Base-by-base conservation (phyloP, 2,797 vertebrate genomes). In the Phylloscopus collybita region DNA sequence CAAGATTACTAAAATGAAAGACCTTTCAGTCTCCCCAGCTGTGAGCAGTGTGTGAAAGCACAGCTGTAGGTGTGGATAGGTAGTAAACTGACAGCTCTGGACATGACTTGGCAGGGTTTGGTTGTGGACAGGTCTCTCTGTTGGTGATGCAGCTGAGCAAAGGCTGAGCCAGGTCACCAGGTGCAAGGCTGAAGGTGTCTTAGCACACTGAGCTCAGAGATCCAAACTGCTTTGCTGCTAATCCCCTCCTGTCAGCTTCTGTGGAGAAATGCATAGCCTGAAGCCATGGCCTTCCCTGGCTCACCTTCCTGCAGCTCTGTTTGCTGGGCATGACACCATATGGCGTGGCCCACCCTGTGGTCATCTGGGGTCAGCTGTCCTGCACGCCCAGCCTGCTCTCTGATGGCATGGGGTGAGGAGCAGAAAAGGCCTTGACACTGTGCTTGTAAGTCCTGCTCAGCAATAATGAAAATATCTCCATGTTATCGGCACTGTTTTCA, bases 191-290 rank as follows among this genome's bases (percentile, higher is more conserved):
- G 32, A 81, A 36, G 21, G 50, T 59, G 22, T 67, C 45, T 49
- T 73, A 23, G 49, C 34, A 49, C 30, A 44, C 11, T 0, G 1
- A 64, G n/a, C 49, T 56, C 45, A 80, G 72, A 83, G 83, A 78
- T 70, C 44, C 5, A 8, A 47, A 61, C 19, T 73, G 15, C 23
- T 54, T 9, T 71, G 36, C 40, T 88, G 17, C 16, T 57, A 78
- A 67, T 65, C 11, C 19, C 16, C 26, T 92, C 62, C 38, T 83
- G 16, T 21, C 51, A 44, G 26, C 30, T 80, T 92, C 49, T 4
- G 2, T 20, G 47, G 47, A 57, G 50, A 45, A 80, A 47, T 38
- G 29, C 25, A 16, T 1, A 2, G 30, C 71, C 13, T 0, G 1
- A 26, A n/a, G 34, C 75, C 42, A 40, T 2, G 3, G 16, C 9